Evolutionary conservation across 2,113 vertebrate genomes (phyloP), one percentile per base, ranked within the genome.

Genomic region (Mirza zaza): DNA sequence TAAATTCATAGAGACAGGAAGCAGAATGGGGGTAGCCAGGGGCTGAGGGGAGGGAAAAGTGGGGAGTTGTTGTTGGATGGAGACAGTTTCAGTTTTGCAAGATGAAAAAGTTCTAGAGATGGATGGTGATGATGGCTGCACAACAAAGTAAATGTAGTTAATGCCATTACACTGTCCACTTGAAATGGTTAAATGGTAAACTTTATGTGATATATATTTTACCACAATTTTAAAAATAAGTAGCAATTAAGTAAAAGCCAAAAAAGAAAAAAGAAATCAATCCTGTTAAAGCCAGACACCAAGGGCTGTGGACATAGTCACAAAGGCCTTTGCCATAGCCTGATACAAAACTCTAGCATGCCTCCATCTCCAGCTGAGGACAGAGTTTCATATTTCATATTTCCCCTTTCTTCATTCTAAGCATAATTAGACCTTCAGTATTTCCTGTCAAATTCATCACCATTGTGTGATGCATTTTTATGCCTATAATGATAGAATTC

Each of bases 341-440:
- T 65, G n/a, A 2, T 5, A 3, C 29, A 27, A 50, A 52, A 18
- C 5, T 2, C 5, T 15, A 29, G 18, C 3, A 0, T 14, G n/a
- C 48, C 48, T 39, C 86, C 14, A 32, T 34, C 73, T 25, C 6
- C 36, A 0, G 32, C 25, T 20, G 15, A 29, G 7, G 3, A 29
- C 5, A 3, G 25, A 57, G 25, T 36, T 21, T 12, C 57, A 23
- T 1, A 6, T 0, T 0, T 0, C 25, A 63, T 63, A 39, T 14
- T 65, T 55, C 50, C 52, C 52, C 39, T 75, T 63, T 55, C 65
- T 88, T 87, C 48, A 2, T 85, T 63, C 67, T 32, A 65, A 20
- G 77, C 34, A 52, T 42, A 75, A 76, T 67, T 73, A 83, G 83
- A 70, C 3, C 25, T 68, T 50, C 71, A 85, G 10, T 36, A 34